Conservation (phyloP, 1,140 invertebrate species). For the Andricus grossulariae region DNA sequence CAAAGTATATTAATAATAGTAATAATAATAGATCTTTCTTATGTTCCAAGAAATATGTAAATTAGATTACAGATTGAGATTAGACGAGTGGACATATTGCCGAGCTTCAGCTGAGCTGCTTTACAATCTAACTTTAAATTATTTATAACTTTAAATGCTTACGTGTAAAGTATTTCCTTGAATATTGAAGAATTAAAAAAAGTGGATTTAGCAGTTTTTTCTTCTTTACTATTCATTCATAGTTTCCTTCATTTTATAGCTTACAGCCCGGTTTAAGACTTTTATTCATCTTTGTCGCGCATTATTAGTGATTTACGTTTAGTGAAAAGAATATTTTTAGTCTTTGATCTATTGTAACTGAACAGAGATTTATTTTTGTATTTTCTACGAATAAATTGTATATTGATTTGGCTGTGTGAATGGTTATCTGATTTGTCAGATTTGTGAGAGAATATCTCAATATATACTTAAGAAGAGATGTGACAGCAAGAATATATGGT, state of each 20-base stretch:
- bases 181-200: no score
- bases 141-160: no score
- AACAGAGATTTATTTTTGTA: conserved; percentile 73
- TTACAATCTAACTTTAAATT: no score
- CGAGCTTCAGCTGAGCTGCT: no score
- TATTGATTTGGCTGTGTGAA: conserved; percentile 69
- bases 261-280: not conserved
- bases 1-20: no score
- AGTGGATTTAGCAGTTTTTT: no score
- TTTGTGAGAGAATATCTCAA: conserved; percentile 38
- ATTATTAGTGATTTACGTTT: not conserved
- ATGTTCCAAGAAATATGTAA: no score
- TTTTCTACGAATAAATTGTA: conserved; percentile 58
- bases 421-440: conserved; percentile 49
- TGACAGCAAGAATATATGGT: not conserved
- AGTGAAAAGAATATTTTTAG: not conserved
- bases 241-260: not conserved
- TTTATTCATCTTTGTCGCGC: not conserved
- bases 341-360: conserved; percentile 29
- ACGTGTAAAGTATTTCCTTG: no score
- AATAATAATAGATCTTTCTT: no score
- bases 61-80: no score
- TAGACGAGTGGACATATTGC: no score
- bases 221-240: no score
- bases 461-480: conserved; percentile 26